Evolutionary conservation across 64 coral and sea anemone species (phyloP), one percentile per base, ranked within the genome.

Genomic region (Cladopsammia gracilis): DNA sequence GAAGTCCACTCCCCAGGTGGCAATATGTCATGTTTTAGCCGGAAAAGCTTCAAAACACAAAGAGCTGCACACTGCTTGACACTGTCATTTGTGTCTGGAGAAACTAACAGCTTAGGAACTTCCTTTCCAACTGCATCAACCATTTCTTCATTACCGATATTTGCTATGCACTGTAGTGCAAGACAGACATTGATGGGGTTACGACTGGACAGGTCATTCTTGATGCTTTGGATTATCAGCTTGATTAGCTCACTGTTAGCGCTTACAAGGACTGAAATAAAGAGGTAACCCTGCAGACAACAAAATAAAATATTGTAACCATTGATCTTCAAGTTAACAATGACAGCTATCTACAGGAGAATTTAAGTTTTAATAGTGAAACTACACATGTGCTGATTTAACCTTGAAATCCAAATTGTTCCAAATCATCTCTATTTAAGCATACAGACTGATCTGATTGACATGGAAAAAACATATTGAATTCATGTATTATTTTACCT

Each of bases 1-100:
- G 98, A 99, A 7, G 98, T 99, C 98, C 98, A 99, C 24, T 99
- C 98, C 49, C 91, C 94, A 64, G 95, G 98, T 42, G 92, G 98
- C 48, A 99, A 70, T 20, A 96, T 93, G 62, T 87, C 78, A 75
- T 85, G 73, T 23, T 96, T 99, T 24, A 96, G 65, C 22, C 94
- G 75, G 66, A 96, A 99, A 19, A 99, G 77, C 61, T 99, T 96
- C 48, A 99, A 76, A 24, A 99, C 88, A 92, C 98, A 99, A 66
- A 99, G 70, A 4, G 98, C 94, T 0, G 98, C 91, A 48, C 91
- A 99, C 58, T 99, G 98, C 52, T 99, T 99, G 56, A 99, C 98
- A 7, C 91, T 96, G 69, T 99, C 98, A 60, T 83, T 91, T 64
- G 98, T 99, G 13, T 99, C 98, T 59, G 96, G 96, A 0, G 96